Conservation (phyloP, 2,113 vertebrate species). For the Stegostoma tigrinum region DNA sequence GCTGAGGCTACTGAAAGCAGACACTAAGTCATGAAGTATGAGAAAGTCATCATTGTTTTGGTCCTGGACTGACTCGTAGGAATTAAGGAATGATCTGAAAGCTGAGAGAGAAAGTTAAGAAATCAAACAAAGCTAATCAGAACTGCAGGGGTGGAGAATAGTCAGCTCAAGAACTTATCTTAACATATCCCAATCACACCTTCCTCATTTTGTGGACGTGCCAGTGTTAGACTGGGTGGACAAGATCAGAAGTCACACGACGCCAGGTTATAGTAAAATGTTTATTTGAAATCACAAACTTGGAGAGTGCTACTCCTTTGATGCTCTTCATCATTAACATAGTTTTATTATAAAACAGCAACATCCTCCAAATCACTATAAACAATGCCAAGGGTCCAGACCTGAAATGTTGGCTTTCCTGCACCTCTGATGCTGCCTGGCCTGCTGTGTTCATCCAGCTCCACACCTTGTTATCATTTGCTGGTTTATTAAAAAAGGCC, state of each 20-base stretch:
- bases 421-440: too few relatives aligned
- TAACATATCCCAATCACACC: not conserved
- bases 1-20: not conserved
- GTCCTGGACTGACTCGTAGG: not conserved
- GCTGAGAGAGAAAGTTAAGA: not conserved
- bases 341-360: not conserved
- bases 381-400: not conserved
- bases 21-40: not conserved
- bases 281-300: too few relatives aligned
- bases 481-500: not conserved
- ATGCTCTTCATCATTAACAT: not conserved
- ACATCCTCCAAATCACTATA: not conserved
- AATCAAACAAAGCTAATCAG: not conserved
- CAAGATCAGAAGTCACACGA: too few relatives aligned
- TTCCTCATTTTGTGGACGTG: too few relatives aligned
- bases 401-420: too few relatives aligned
- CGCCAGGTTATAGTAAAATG: too few relatives aligned
- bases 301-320: too few relatives aligned
- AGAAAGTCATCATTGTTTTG: not conserved
- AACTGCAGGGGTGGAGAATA: not conserved
- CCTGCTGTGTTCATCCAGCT: too few relatives aligned
- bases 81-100: not conserved
- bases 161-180: not conserved
- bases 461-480: not conserved
- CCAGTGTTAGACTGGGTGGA: too few relatives aligned